Base-by-base conservation (phyloP, 1,140 invertebrate genomes). In the Lucilia sericata region DNA sequence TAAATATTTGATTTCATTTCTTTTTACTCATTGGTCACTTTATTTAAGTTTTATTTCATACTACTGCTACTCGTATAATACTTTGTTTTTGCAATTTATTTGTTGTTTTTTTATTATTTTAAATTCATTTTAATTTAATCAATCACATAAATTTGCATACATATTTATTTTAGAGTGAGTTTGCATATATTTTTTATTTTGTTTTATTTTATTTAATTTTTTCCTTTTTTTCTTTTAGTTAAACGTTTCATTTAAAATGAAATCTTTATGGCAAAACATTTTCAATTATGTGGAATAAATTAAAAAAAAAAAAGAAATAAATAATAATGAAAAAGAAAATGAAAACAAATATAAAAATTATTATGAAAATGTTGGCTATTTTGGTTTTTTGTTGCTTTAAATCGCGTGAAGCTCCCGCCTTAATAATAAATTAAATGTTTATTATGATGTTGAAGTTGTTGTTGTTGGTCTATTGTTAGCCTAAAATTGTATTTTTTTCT, bases 51-150 rank as follows among this genome's bases (percentile, higher is more conserved):
- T 42, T 42, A 42, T 42, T 42, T 42, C 42, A 42, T 8, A 42
- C 42, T 10, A 42, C 42, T 42, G 5, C 42, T 42, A 42, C 42
- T 42, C 10, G 42, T 42, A 42, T 42, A 5, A 0, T 42, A 8
- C 42, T 42, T 42, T 42, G 10, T 42, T 42, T 1, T 42, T 42
- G 42, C 42, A 60, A 14, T 60, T 55, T 51, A 14, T 55, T 12
- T 55, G 3, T 55, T 55, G 5, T 55, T 55, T 55, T 55, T 60
- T 60, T 60, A 17, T 60, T 60, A 17, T 60, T 60, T 60, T 60
- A 60, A 60, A 60, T 60, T 60, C 55, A 60, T 60, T 60, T 60
- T 60, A 60, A 60, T 60, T 60, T 60, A 60, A 60, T 60, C 55
- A 60, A 60, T n/a, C 55, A 60, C 55, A 60, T 60, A 60, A 60